These are phyloP conservation scores for Sandelia bainsii DNA, from an alignment of 2,797 vertebrate genomes.

Conservation along the genomic window DNA sequence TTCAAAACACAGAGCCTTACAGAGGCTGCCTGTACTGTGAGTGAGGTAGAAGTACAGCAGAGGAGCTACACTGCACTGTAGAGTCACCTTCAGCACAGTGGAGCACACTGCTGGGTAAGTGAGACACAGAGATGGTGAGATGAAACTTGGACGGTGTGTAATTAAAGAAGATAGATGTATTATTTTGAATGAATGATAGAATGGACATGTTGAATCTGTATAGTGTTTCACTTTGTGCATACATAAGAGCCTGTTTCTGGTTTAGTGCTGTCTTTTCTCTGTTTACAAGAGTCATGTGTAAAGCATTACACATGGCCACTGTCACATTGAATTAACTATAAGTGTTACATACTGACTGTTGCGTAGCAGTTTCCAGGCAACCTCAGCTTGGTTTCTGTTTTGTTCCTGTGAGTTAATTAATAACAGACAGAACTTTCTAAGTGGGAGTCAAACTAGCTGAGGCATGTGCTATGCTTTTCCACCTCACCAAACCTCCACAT, in stretches of 20 bases:
- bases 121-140: slow-evolving; percentile 22
- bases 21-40: slow-evolving; percentile 55
- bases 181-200: slow-evolving; percentile 3
- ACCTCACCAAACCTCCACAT: slow-evolving; percentile 28
- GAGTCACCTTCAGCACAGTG: slow-evolving; percentile 73
- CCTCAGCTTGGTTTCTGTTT: slow-evolving; percentile 42
- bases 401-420: slow-evolving; percentile 60
- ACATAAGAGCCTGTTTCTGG: slow-evolving; percentile 14
- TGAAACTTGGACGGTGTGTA: slow-evolving; percentile 13
- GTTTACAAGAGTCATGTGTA: slow-evolving; percentile 58
- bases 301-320: slow-evolving; percentile 40
- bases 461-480: slow-evolving; percentile 35
- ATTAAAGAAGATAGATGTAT: background rate
- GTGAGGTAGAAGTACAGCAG: slow-evolving; percentile 44
- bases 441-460: slow-evolving; percentile 26
- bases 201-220: background rate
- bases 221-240: slow-evolving; percentile 8
- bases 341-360: slow-evolving; percentile 12
- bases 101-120: slow-evolving; percentile 70
- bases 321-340: slow-evolving; percentile 38
- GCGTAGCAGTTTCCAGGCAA: slow-evolving; percentile 41
- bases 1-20: slow-evolving; percentile 69
- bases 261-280: slow-evolving; percentile 9
- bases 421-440: slow-evolving; percentile 42
- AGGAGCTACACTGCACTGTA: slow-evolving; percentile 57